A percentile compares a stretch with the other conserved stretches of the same genome.
Evolutionary conservation across 2,113 vertebrate species (phyloP).

Genomic region (Poicephalus meyeri): DNA sequence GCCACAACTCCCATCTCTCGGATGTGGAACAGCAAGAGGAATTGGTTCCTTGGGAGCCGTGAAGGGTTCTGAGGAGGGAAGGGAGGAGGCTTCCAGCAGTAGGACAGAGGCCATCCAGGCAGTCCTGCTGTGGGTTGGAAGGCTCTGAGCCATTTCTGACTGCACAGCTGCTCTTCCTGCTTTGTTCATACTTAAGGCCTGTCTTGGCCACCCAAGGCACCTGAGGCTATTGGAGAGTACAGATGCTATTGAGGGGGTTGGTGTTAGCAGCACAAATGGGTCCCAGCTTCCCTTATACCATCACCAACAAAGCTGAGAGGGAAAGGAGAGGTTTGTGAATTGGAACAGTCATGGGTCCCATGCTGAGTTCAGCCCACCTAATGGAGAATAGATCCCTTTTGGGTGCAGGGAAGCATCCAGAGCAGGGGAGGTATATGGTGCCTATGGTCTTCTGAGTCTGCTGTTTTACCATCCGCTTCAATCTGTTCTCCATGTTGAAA

Average conservation of each 20-base stretch:
- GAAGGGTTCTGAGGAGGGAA: neutral
- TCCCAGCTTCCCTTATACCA: neutral
- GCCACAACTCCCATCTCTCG: neutral
- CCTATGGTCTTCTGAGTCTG: no score
- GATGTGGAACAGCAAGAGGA: neutral
- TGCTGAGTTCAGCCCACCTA: neutral
- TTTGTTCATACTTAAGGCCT: neutral
- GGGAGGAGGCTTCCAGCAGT: neutral
- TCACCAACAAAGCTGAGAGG: neutral
- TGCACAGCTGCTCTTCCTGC: rapidly evolving
- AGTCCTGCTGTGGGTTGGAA: neutral
- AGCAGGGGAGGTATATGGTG: neutral
- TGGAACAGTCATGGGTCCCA: neutral
- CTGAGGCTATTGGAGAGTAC: neutral
- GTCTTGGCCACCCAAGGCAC: neutral
- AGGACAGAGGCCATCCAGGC: neutral
- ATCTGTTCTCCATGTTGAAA: no score
- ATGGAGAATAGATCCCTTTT: neutral
- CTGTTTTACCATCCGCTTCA: no score
- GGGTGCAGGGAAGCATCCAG: neutral
- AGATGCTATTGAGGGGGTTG: rapidly evolving
- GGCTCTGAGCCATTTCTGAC: neutral
- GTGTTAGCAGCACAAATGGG: neutral
- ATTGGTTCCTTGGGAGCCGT: neutral
- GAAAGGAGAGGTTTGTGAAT: neutral